Percentiles rank a stretch among this genome's conserved stretches.
Evolutionary conservation across 92 coral and sea anemone genomes (phyloP).

Genomic region (Epizoanthus scotinus): DNA sequence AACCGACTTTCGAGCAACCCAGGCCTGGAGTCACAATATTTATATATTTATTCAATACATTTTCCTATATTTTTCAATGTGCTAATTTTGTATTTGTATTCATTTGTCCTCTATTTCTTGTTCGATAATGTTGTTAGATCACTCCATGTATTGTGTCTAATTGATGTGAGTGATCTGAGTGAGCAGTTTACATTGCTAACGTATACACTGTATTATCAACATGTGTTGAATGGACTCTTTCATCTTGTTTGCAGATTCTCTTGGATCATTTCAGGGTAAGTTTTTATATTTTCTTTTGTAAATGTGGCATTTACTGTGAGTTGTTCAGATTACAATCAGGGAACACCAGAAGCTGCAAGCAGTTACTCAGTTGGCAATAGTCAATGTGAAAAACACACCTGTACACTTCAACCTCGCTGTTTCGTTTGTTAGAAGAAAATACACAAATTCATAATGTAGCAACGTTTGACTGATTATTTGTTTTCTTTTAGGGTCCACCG

Average conservation of each 20-base stretch:
- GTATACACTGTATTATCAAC: background rate
- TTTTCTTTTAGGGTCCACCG: conserved; percentile 9
- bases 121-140: too few species aligned
- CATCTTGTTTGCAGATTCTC: conserved; percentile 57
- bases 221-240: background rate
- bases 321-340: too few species aligned
- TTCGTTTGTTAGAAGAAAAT: too few species aligned
- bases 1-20: too few species aligned
- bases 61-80: too few species aligned
- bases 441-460: background rate
- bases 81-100: too few species aligned
- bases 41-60: too few species aligned
- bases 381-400: background rate
- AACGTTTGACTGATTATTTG: background rate
- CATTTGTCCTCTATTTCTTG: too few species aligned
- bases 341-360: too few species aligned
- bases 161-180: background rate
- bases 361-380: too few species aligned
- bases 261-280: conserved; percentile 87
- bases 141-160: conserved; percentile 11
- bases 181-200: background rate
- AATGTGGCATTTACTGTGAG: too few species aligned
- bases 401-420: background rate
- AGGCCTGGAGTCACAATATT: too few species aligned
- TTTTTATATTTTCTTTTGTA: background rate